Evolutionary conservation across 2,113 vertebrate genomes (phyloP).

Genomic region (Crotalus viridis): DNA sequence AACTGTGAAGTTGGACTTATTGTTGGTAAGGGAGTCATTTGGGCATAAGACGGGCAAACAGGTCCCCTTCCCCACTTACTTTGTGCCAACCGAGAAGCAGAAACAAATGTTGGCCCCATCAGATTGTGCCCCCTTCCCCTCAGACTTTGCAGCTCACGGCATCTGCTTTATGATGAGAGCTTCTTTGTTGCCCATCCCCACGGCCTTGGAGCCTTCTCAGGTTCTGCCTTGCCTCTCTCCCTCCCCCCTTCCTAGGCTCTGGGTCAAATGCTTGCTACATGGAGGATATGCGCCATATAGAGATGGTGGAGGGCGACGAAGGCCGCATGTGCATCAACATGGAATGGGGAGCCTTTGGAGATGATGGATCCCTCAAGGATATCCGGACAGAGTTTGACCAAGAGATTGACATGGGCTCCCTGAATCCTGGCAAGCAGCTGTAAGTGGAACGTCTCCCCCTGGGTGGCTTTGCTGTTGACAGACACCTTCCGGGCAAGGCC

Average conservation of each 20-base stretch:
- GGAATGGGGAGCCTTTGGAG: conserved; percentile 97
- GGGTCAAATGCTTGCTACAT: conserved; percentile 97
- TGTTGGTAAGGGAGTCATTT: conserved; percentile 78
- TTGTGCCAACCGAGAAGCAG: no score
- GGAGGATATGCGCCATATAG: conserved; percentile 96
- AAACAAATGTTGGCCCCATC: background rate
- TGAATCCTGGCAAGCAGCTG: conserved; percentile 95
- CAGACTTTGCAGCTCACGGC: background rate
- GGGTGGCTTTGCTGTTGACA: background rate
- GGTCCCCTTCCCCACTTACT: no score
- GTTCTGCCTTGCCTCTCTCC: fast-evolving
- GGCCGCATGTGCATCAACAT: conserved; percentile 97
- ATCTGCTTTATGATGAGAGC: no score
- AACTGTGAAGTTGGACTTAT: conserved; percentile 96
- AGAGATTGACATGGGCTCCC: conserved; percentile 90
- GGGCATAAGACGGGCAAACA: background rate
- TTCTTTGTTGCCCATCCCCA: background rate
- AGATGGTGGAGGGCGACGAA: conserved; percentile 89
- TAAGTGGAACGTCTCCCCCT: conserved; percentile 66
- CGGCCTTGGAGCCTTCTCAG: background rate
- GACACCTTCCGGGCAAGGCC: background rate
- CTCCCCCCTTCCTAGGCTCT: conserved; percentile 72
- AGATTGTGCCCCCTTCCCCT: background rate
- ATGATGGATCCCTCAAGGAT: conserved; percentile 83
- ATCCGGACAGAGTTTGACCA: conserved; percentile 87